Percentiles rank a stretch among this genome's conserved stretches.
Conservation (phyloP, 2,888 invertebrate species). For the Branchipolynoe longqiensis region DNA sequence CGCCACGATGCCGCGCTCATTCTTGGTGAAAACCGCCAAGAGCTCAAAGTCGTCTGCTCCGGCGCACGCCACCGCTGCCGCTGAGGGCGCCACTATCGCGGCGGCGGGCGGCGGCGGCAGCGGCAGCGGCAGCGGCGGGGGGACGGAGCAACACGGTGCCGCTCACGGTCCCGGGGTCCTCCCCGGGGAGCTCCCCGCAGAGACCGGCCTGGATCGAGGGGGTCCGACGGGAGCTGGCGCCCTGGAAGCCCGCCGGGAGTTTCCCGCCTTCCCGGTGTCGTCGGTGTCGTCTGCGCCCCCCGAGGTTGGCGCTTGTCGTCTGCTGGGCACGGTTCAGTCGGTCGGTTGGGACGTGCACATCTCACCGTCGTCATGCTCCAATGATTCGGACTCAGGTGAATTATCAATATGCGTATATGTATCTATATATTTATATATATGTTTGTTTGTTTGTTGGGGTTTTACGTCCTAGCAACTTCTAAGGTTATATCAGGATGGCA, state of each 20-base stretch:
- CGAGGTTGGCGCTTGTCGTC: no score
- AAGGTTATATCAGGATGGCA: neutral
- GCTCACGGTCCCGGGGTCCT: neutral
- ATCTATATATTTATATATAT: neutral
- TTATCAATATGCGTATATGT: neutral
- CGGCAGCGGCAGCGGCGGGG: neutral
- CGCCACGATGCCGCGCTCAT: constrained; percentile 1
- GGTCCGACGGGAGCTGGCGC: neutral
- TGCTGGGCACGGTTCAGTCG: no score
- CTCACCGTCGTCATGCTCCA: neutral
- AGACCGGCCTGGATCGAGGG: constrained; percentile 11
- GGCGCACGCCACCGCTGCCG: neutral
- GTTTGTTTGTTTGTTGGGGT: no score
- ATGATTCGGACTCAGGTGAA: constrained; percentile 19
- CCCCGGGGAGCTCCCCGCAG: neutral
- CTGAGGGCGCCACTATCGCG: neutral
- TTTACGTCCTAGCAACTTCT: no score
- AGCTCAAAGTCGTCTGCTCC: neutral
- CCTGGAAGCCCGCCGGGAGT: constrained; percentile 3
- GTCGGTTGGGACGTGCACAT: neutral
- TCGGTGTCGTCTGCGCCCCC: no score
- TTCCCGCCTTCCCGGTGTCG: neutral
- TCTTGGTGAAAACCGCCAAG: constrained; percentile 4
- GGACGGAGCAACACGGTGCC: neutral
- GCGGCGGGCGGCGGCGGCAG: neutral